Evolutionary conservation across 1,140 invertebrate species (phyloP), one percentile per base, ranked within the genome.

Genomic region (Drosophila sturtevanti): DNA sequence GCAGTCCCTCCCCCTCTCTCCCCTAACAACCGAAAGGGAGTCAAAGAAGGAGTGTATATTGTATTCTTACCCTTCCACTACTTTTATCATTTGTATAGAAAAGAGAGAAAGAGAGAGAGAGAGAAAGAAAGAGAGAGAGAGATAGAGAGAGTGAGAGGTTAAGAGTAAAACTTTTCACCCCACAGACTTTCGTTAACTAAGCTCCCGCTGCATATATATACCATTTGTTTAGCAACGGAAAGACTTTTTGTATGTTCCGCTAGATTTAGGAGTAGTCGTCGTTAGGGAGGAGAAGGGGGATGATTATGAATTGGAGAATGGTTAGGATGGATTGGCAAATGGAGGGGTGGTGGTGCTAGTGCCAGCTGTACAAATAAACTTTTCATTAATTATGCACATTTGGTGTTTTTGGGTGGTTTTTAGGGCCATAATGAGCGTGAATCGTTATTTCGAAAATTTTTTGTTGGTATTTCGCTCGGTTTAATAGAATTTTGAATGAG

Each of bases 361-460:
- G 67, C 34, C 81, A 85, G 78, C 82, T 87, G 82, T 56, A 69
- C 60, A 74, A 79, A 72, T 55, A 74, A 85, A 81, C 67, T 62
- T 87, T 75, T 62, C 74, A 86, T 87, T 79, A 86, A 81, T 87
- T 87, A 87, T 87, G 74, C 78, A 65, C 80, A 68, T 67, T 82
- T 52, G 71, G 21, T 62, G 66, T 60, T 37, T 11, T 38, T 38
- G 12, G 4, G 4, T 68, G 54, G 27, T 56, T 56, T 56, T 48
- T 21, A 48, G 54, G 54, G 9, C 54, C 65, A 58, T 78, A 81
- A 75, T 78, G 56, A 68, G 69, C 35, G 41, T 38, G 34, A 72
- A 62, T 77, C 62, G 56, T 22, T 55, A 73, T 68, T 35, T 35
- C 22, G 31, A 5, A 27, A 41, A 61, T 18, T 51, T 31, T 38